phyloP scores from a whole-genome alignment of 1,140 invertebrate genomes.

The Cotesia vestalis region DNA sequence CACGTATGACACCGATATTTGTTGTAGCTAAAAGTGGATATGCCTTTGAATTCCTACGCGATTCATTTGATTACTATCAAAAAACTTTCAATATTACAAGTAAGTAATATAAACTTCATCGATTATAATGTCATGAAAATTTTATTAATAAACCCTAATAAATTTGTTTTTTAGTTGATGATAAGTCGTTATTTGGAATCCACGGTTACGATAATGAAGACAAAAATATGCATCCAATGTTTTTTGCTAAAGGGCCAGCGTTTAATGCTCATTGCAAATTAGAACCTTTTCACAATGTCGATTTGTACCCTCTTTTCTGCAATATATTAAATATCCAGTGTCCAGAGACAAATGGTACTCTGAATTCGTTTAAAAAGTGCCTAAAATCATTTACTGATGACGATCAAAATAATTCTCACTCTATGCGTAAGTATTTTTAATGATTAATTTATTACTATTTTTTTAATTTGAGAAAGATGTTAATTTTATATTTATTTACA shows the following conservation, averaged over 20 bases:
- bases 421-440: slow-evolving; percentile 26
- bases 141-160: no score
- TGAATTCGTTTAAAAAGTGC: slow-evolving; percentile 53
- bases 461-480: no score
- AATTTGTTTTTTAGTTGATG: slow-evolving; percentile 57
- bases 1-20: slow-evolving; percentile 69
- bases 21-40: slow-evolving; percentile 69
- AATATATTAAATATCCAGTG: slow-evolving; percentile 68
- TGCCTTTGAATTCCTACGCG: slow-evolving; percentile 67
- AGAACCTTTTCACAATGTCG: slow-evolving; percentile 71
- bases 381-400: slow-evolving; percentile 35
- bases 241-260: slow-evolving; percentile 74
- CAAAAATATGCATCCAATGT: slow-evolving; percentile 73
- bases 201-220: slow-evolving; percentile 75
- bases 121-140: no score
- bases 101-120: slow-evolving; percentile 40
- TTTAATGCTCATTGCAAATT: slow-evolving; percentile 67
- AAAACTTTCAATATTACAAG: slow-evolving; percentile 64
- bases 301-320: slow-evolving; percentile 76
- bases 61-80: slow-evolving; percentile 60
- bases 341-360: slow-evolving; percentile 65
- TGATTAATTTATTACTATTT: no score
- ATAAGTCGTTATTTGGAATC: slow-evolving; percentile 68
- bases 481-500: neutral
- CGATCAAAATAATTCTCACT: neutral